Percentiles rank a stretch among this genome's conserved stretches.
Conservation (phyloP, 1,140 invertebrate genomes). For the Drosophila gunungcola region DNA sequence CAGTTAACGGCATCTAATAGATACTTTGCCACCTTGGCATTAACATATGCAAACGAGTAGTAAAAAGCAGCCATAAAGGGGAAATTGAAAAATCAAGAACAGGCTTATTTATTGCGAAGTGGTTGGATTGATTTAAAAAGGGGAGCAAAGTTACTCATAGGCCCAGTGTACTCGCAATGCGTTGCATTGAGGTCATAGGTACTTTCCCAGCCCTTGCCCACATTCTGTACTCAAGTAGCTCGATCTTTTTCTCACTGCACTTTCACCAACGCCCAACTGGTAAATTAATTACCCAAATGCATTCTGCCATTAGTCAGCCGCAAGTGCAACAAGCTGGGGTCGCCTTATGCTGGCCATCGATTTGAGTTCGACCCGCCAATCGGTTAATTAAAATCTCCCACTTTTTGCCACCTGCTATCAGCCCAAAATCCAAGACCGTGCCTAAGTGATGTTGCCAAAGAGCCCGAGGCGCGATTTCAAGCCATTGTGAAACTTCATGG, state of each 20-base stretch:
- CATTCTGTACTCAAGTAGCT: too few species aligned
- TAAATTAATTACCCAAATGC: slow-evolving; percentile 23
- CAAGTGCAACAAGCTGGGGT: slow-evolving; percentile 46
- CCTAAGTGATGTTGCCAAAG: slow-evolving; percentile 42
- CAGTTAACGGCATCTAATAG: slow-evolving; percentile 80
- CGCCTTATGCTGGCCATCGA: slow-evolving; percentile 47
- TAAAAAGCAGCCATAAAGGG: slow-evolving; percentile 19
- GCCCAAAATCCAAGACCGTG: not conserved
- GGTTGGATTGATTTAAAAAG: slow-evolving; percentile 28
- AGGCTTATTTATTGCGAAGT: not conserved
- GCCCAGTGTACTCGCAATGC: slow-evolving; percentile 23
- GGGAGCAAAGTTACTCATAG: slow-evolving; percentile 19
- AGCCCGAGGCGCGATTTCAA: slow-evolving; percentile 40
- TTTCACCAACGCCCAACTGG: slow-evolving; percentile 31
- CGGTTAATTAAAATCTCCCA: slow-evolving; percentile 77
- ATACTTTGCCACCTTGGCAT: slow-evolving; percentile 78
- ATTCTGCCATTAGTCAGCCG: slow-evolving; percentile 28
- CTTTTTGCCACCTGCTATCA: slow-evolving; percentile 54
- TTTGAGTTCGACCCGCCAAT: slow-evolving; percentile 56
- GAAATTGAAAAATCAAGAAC: slow-evolving; percentile 44
- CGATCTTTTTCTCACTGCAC: slow-evolving; percentile 10
- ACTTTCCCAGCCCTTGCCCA: not conserved
- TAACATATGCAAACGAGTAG: slow-evolving; percentile 48
- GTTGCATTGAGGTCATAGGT: not conserved
- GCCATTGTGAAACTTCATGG: slow-evolving; percentile 62